These are phyloP conservation scores for Lordiphosa collinella DNA, from an alignment of 1,140 invertebrate species.

Conservation along the genomic window DNA sequence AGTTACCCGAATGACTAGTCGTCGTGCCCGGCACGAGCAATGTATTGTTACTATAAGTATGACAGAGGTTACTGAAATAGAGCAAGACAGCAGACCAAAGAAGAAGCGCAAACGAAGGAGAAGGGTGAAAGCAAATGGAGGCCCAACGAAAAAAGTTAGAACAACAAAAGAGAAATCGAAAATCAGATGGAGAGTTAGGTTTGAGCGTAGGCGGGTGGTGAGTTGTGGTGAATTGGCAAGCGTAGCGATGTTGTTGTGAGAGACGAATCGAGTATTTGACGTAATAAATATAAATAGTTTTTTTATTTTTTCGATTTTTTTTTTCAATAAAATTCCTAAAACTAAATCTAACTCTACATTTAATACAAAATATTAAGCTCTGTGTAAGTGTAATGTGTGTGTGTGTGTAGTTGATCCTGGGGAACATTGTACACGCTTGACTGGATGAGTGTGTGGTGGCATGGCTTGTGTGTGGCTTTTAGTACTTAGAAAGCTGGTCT, in stretches of 20 bases:
- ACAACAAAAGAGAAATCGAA: not conserved
- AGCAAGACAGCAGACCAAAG: slow-evolving; percentile 30
- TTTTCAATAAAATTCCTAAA: not conserved
- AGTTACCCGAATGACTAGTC: slow-evolving; percentile 80
- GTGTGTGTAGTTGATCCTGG: too few relatives aligned
- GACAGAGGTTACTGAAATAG: slow-evolving; percentile 70
- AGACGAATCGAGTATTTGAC: not conserved
- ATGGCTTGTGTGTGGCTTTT: slow-evolving; percentile 33
- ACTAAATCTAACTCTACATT: too few relatives aligned
- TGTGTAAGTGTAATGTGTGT: too few relatives aligned
- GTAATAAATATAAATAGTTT: not conserved
- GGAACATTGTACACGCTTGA: not conserved
- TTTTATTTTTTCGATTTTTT: slow-evolving; percentile 6
- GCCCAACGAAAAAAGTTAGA: not conserved
- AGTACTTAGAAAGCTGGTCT: slow-evolving; percentile 35
- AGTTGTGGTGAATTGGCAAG: slow-evolving; percentile 3
- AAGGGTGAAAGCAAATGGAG: not conserved
- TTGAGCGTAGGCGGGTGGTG: not conserved
- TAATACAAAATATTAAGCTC: too few relatives aligned
- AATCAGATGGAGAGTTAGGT: not conserved
- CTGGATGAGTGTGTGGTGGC: not conserved
- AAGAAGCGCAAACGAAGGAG: slow-evolving; percentile 32
- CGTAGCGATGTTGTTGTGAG: slow-evolving; percentile 11
- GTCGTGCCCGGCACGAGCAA: slow-evolving; percentile 80
- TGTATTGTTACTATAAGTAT: slow-evolving; percentile 81